These are phyloP conservation scores for Gadopsis marmoratus DNA, from an alignment of 2,797 vertebrate species.

Conservation along the genomic window DNA sequence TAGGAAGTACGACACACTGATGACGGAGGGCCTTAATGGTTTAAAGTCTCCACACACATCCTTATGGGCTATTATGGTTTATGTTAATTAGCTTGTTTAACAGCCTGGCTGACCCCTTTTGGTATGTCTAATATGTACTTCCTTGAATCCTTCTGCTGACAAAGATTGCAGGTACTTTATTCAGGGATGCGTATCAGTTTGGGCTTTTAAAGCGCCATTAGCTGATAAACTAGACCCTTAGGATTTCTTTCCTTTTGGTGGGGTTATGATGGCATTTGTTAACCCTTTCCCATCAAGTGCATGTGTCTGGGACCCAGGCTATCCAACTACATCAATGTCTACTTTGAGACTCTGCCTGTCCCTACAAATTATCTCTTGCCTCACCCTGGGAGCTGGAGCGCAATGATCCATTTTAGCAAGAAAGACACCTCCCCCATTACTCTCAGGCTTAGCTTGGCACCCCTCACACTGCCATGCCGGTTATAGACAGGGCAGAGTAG, in stretches of 20 bases:
- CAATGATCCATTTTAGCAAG: slow-evolving; percentile 79
- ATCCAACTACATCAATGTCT: slow-evolving; percentile 70
- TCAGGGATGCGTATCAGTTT: slow-evolving; percentile 55
- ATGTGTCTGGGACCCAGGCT: slow-evolving; percentile 51
- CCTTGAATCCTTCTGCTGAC: slow-evolving; percentile 58
- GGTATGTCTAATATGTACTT: slow-evolving; percentile 57
- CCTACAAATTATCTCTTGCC: slow-evolving; percentile 73
- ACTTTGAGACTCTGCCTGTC: slow-evolving; percentile 72
- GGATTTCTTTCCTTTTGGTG: slow-evolving; percentile 32
- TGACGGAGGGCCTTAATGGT: slow-evolving; percentile 69
- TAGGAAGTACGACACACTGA: slow-evolving; percentile 42
- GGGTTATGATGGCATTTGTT: slow-evolving; percentile 39
- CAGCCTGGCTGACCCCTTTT: slow-evolving; percentile 69
- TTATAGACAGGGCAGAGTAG: slow-evolving; percentile 43
- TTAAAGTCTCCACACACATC: slow-evolving; percentile 65
- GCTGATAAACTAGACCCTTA: slow-evolving; percentile 30
- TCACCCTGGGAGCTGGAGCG: slow-evolving; percentile 71
- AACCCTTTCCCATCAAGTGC: slow-evolving; percentile 50
- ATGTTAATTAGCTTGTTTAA: slow-evolving; percentile 79
- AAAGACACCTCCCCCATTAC: slow-evolving; percentile 77
- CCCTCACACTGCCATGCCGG: slow-evolving; percentile 48
- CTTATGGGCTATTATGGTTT: slow-evolving; percentile 70
- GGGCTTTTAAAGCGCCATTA: slow-evolving; percentile 63
- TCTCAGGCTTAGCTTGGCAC: slow-evolving; percentile 66
- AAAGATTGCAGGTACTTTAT: slow-evolving; percentile 70